Conservation (phyloP, 53 echinoderm and acorn worm genomes). For the Temnopleurus reevesii region DNA sequence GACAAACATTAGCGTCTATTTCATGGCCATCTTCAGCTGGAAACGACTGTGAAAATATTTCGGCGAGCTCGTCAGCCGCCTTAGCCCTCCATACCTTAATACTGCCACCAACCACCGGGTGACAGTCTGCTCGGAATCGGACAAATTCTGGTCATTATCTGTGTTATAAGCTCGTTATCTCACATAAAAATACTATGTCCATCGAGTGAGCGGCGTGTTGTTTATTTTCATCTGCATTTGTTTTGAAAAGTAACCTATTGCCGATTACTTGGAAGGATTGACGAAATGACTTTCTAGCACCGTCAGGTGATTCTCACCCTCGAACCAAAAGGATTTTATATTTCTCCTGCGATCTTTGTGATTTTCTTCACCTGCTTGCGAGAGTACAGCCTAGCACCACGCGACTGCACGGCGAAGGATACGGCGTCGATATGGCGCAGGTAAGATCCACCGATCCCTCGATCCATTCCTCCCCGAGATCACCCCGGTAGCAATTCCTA, state of each 20-base stretch:
- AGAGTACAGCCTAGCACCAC: conserved; percentile 23
- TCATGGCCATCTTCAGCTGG: background rate
- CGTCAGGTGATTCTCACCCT: conserved; percentile 5
- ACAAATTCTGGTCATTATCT: background rate
- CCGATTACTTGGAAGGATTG: background rate
- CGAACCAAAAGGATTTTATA: background rate
- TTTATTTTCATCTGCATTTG: background rate
- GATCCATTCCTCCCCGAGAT: background rate
- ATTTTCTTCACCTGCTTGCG: conserved; percentile 34
- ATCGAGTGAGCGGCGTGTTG: background rate
- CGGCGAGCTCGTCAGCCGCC: background rate
- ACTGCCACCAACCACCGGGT: background rate
- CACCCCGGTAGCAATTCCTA: background rate
- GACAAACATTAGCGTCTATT: background rate
- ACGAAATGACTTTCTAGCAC: background rate
- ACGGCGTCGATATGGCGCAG: conserved; percentile 61
- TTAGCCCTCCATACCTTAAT: background rate
- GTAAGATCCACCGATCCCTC: background rate
- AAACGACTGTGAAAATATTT: background rate
- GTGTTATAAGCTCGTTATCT: background rate
- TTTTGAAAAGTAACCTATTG: too few relatives aligned
- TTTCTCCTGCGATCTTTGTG: background rate
- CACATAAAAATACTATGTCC: background rate
- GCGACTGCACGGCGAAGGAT: conserved; percentile 49
- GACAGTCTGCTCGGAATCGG: background rate